phyloP scores from a whole-genome alignment of 1,140 invertebrate genomes.

The Amyelois transitella region DNA sequence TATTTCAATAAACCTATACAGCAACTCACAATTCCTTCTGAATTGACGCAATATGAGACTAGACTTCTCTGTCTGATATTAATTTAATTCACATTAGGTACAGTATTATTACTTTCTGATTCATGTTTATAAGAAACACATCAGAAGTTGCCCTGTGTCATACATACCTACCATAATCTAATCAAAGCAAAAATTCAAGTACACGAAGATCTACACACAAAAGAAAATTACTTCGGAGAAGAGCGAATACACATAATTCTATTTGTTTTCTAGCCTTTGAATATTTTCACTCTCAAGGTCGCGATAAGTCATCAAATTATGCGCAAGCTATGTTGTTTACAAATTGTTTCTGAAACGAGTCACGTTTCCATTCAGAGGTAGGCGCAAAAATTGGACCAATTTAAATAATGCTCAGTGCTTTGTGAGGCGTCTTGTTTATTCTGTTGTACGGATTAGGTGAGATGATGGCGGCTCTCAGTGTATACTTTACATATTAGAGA shows the following conservation, averaged over 20 bases:
- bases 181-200: too few species aligned
- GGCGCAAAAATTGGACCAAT: slow-evolving; percentile 37
- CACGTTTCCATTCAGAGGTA: slow-evolving; percentile 33
- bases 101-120: too few species aligned
- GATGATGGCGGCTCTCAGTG: slow-evolving; percentile 3
- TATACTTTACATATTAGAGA: slow-evolving; percentile 1
- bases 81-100: too few species aligned
- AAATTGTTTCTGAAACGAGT: slow-evolving; percentile 48
- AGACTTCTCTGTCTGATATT: too few species aligned
- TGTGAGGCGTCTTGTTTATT: background rate
- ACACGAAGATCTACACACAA: too few species aligned
- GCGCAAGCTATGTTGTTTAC: slow-evolving; percentile 43
- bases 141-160: too few species aligned
- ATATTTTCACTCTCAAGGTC: slow-evolving; percentile 30
- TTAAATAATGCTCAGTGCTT: slow-evolving; percentile 32
- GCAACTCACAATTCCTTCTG: too few species aligned
- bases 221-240: slow-evolving; percentile 26
- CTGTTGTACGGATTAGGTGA: slow-evolving; percentile 7
- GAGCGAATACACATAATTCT: slow-evolving; percentile 28
- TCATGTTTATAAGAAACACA: too few species aligned
- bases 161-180: too few species aligned
- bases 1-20: too few species aligned
- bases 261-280: slow-evolving; percentile 29
- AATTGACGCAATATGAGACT: too few species aligned
- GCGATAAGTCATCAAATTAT: slow-evolving; percentile 54